These are phyloP conservation scores for Antheraea mylitta DNA, from an alignment of 1,140 invertebrate species.

Conservation along the genomic window DNA sequence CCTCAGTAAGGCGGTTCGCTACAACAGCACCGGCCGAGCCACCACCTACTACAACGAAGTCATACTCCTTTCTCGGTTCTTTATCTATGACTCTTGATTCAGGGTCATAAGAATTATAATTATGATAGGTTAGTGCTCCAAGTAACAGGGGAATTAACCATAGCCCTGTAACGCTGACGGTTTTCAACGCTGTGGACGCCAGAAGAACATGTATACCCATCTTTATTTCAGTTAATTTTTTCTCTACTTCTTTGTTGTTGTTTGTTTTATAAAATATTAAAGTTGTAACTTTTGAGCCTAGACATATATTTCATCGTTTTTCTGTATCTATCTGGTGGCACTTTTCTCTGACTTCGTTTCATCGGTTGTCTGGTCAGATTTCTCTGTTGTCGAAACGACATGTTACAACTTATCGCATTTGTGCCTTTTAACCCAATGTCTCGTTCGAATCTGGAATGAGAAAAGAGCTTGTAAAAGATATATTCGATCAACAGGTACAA, in stretches of 20 bases:
- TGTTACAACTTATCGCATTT: conserved; percentile 52
- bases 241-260: conserved; percentile 1
- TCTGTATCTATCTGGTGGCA: conserved; percentile 53
- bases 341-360: conserved; percentile 43
- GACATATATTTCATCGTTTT: neutral
- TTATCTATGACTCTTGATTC: conserved; percentile 82
- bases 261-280: conserved; percentile 30
- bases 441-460: conserved; percentile 51
- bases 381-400: conserved; percentile 25
- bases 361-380: conserved; percentile 33
- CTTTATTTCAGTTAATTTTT: conserved; percentile 33
- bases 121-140: conserved; percentile 89
- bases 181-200: conserved; percentile 87
- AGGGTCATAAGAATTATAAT: conserved; percentile 89
- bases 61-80: conserved; percentile 84
- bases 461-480: conserved; percentile 11
- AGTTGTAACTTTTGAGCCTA: conserved; percentile 8
- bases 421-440: conserved; percentile 20
- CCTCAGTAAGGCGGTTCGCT: conserved; percentile 92
- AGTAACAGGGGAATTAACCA: conserved; percentile 91
- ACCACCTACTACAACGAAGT: conserved; percentile 93
- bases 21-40: conserved; percentile 96
- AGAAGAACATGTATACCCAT: conserved; percentile 87
- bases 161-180: conserved; percentile 86
- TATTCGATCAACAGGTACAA: too few species aligned